Conservation (phyloP, 2,797 vertebrate genomes). For the Garrulus glandarius region DNA sequence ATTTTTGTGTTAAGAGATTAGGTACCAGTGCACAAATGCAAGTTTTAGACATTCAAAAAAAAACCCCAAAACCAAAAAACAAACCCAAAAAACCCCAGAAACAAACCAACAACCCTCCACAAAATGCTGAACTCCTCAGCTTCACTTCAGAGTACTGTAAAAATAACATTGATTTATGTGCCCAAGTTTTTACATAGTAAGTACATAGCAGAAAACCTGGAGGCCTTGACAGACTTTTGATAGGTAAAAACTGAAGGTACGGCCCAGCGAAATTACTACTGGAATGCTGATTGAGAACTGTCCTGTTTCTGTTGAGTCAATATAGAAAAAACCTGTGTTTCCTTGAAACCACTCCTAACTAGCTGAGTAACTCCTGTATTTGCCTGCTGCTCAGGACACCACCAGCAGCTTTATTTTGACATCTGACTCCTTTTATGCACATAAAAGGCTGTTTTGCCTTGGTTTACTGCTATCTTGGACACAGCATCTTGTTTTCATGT, state of each 20-base stretch:
- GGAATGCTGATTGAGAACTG: not conserved
- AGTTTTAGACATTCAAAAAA: not conserved
- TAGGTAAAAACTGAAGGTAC: not conserved
- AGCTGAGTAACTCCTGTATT: not conserved
- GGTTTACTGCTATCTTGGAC: not conserved
- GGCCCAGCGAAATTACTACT: not conserved
- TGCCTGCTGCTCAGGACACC: not conserved
- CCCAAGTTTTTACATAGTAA: conserved; percentile 21
- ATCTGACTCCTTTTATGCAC: not conserved
- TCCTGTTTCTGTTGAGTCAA: not conserved
- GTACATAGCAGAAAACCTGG: not conserved
- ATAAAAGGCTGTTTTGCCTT: not conserved
- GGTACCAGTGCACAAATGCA: not conserved
- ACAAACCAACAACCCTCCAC: not conserved
- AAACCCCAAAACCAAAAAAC: not conserved
- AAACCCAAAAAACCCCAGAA: not conserved
- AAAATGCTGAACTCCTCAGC: not conserved
- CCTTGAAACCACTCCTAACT: not conserved
- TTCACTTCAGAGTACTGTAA: not conserved
- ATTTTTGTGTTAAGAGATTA: not conserved
- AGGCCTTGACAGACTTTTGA: not conserved
- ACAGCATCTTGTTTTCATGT: not conserved
- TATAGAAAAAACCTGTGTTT: not conserved
- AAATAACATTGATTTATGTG: not conserved
- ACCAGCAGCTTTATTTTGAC: not conserved